phyloP scores from a whole-genome alignment of 2,113 vertebrate species.

The Vireo altiloquus region DNA sequence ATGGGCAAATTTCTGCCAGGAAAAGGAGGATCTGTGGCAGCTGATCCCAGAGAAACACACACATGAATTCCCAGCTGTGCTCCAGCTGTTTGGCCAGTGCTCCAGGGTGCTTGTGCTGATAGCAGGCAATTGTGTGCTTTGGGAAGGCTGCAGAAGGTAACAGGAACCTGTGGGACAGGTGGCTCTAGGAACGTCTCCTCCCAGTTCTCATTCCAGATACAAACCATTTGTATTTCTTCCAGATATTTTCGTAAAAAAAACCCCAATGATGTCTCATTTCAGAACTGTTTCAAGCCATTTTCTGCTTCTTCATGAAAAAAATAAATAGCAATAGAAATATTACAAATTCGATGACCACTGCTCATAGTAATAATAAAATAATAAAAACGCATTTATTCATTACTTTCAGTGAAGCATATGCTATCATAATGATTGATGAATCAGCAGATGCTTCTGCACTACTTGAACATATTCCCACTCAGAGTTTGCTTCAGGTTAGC shows the following conservation, averaged over 20 bases:
- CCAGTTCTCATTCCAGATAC: neutral
- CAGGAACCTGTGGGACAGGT: neutral
- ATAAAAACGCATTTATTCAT: neutral
- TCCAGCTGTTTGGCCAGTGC: neutral
- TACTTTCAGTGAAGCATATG: neutral
- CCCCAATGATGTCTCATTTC: neutral
- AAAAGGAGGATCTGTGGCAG: neutral
- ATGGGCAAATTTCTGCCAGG: neutral
- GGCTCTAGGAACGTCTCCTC: neutral
- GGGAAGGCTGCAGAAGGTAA: neutral
- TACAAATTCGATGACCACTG: neutral
- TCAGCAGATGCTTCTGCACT: neutral
- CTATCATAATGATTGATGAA: neutral
- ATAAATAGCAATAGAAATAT: neutral
- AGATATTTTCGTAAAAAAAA: neutral
- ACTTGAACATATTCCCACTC: neutral
- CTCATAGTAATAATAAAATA: rapidly evolving
- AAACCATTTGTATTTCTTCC: neutral
- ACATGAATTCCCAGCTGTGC: neutral
- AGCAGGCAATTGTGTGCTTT: neutral
- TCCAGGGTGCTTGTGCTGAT: neutral
- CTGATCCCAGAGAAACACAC: neutral
- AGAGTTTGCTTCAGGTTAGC: neutral
- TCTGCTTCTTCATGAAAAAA: neutral
- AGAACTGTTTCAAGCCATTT: neutral